Percentiles rank a stretch among this genome's conserved stretches.
Evolutionary conservation across 2,113 vertebrate genomes (phyloP).

Genomic region (Upupa epops): DNA sequence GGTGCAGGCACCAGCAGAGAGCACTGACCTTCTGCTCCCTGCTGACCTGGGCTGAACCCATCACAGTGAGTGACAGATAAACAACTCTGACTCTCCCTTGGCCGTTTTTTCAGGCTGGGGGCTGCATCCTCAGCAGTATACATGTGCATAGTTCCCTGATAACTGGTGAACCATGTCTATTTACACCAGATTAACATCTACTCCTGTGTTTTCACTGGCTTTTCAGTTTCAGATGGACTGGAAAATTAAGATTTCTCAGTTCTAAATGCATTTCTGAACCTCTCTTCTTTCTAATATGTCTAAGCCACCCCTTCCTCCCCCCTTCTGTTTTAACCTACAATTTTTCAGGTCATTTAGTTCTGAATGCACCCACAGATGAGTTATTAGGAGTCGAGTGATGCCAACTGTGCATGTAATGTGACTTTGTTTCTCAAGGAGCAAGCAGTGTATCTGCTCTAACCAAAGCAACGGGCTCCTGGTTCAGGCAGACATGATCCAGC

Average conservation of each 20-base stretch:
- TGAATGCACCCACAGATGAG: constrained; percentile 42
- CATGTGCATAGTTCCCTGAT: neutral
- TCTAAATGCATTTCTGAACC: constrained; percentile 17
- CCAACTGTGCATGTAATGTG: neutral
- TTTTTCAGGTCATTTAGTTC: constrained; percentile 57
- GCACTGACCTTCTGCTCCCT: neutral
- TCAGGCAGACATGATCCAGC: neutral
- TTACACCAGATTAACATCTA: neutral
- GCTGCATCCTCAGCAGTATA: neutral
- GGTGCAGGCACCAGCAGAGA: neutral
- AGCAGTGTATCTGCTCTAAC: neutral
- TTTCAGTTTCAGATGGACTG: constrained; percentile 11
- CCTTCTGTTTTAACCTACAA: constrained; percentile 36
- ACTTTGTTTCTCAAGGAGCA: constrained; percentile 10
- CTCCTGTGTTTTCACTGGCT: neutral
- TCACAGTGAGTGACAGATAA: neutral
- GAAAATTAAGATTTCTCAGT: constrained; percentile 56
- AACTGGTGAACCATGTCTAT: neutral
- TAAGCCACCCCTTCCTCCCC: neutral
- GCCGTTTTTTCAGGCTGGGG: neutral
- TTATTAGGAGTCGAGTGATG: constrained; percentile 19
- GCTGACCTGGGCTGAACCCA: neutral
- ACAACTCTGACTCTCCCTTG: neutral
- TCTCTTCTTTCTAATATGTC: neutral
- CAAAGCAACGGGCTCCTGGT: neutral